Evolutionary conservation across 2,888 invertebrate genomes (phyloP).

Genomic region (Imbricaverruca yamaguchii): DNA sequence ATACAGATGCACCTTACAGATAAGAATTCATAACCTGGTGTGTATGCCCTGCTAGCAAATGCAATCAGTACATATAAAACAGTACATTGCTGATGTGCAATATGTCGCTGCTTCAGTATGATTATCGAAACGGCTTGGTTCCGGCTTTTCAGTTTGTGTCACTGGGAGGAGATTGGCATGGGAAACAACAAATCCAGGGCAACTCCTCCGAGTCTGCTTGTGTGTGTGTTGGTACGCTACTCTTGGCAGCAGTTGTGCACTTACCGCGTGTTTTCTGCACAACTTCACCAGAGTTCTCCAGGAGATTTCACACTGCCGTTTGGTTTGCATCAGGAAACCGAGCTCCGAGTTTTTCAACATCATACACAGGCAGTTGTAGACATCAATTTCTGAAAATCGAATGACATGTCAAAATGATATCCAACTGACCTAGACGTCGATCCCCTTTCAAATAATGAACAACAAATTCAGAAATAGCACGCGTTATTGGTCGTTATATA

Average conservation of each 20-base stretch:
- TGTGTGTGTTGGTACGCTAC: no score
- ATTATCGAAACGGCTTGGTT: no score
- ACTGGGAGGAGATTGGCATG: no score
- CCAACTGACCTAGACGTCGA: neutral
- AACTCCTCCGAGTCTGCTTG: no score
- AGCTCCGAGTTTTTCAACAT: neutral
- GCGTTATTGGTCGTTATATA: neutral
- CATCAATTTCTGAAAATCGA: neutral
- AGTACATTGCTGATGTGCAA: no score
- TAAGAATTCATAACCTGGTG: no score
- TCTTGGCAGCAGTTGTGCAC: neutral
- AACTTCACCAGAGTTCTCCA: constrained; percentile 1
- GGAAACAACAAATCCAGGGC: no score
- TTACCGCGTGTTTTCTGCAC: constrained; percentile 5
- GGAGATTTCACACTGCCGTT: neutral
- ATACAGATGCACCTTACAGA: no score
- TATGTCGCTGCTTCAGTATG: no score
- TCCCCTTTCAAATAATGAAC: neutral
- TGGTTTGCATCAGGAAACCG: neutral
- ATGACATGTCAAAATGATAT: neutral
- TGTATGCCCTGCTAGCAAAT: no score
- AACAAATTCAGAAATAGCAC: neutral
- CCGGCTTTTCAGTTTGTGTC: no score
- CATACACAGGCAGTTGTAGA: neutral
- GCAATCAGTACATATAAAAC: no score